Conservation (phyloP, 2,888 invertebrate species). For the Drosophila melanocephala region DNA sequence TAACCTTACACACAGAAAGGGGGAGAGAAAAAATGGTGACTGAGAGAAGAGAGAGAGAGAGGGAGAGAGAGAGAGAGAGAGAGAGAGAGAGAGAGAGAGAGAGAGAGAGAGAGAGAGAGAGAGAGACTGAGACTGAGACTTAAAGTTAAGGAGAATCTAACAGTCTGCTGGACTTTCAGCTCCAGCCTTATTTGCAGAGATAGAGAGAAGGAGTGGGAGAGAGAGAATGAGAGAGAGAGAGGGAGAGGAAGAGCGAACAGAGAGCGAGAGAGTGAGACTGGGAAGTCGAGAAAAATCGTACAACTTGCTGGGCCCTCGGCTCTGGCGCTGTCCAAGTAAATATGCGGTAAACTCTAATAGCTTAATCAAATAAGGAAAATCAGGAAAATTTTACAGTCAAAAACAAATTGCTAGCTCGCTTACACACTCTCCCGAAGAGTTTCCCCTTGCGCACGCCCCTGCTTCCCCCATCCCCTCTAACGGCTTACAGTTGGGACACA, state of each 20-base stretch:
- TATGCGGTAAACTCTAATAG: constrained; percentile 47
- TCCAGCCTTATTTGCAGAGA: not conserved
- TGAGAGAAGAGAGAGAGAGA: not conserved
- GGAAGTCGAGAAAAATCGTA: constrained; percentile 44
- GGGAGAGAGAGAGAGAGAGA: not conserved
- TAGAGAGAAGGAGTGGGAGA: constrained; percentile 6
- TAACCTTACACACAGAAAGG: constrained; percentile 39
- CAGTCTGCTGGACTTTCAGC: not conserved
- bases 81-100: not conserved
- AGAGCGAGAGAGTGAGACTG: not conserved
- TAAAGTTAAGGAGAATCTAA: not conserved
- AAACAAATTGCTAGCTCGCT: constrained; percentile 60
- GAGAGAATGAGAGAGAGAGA: not conserved
- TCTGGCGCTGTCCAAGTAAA: constrained; percentile 34
- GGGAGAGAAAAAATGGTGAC: not conserved
- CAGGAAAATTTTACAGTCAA: constrained; percentile 69
- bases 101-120: not conserved
- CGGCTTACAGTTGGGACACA: constrained; percentile 13
- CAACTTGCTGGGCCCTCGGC: constrained; percentile 43
- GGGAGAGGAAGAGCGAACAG: constrained; percentile 1
- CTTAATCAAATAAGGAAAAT: constrained; percentile 77
- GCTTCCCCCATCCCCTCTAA: too few relatives aligned
- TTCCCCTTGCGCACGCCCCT: not conserved
- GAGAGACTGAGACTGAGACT: not conserved
- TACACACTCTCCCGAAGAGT: not conserved